Evolutionary conservation across 2,113 vertebrate genomes (phyloP).

Genomic region (Corythoichthys haematopterus): DNA sequence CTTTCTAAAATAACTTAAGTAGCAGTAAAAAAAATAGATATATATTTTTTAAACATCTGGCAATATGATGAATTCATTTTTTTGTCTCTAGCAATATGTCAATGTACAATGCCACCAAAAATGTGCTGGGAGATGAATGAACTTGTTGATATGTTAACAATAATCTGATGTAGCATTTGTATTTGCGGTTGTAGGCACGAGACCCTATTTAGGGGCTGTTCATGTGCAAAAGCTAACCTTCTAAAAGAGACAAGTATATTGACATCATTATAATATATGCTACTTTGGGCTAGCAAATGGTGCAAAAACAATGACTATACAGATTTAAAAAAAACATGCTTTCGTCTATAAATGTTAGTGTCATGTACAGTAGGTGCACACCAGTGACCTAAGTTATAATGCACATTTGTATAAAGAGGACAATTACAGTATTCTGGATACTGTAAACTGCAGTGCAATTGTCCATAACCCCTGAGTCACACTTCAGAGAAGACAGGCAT

Average conservation of each 20-base stretch:
- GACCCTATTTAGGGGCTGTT: slow-evolving; percentile 43
- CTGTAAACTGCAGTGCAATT: slow-evolving; percentile 73
- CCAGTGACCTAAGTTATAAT: slow-evolving; percentile 78
- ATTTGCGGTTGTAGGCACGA: slow-evolving; percentile 62
- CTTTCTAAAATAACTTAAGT: slow-evolving; percentile 45
- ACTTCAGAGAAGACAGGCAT: slow-evolving; percentile 82
- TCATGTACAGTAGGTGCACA: slow-evolving; percentile 72
- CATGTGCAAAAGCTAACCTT: slow-evolving; percentile 36
- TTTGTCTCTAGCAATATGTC: slow-evolving; percentile 34
- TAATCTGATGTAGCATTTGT: slow-evolving; percentile 48
- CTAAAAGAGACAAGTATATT: slow-evolving; percentile 35
- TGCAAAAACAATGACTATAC: slow-evolving; percentile 63
- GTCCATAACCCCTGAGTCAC: slow-evolving; percentile 94
- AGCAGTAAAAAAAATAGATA: slow-evolving; percentile 49
- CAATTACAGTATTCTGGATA: slow-evolving; percentile 79
- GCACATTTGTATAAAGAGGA: slow-evolving; percentile 75
- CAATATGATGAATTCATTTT: slow-evolving; percentile 34
- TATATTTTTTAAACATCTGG: slow-evolving; percentile 40
- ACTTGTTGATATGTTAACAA: slow-evolving; percentile 36
- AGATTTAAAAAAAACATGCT: slow-evolving; percentile 52
- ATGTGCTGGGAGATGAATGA: slow-evolving; percentile 39
- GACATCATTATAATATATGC: slow-evolving; percentile 60
- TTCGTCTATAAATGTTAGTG: slow-evolving; percentile 77
- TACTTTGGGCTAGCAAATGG: slow-evolving; percentile 67
- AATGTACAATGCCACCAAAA: slow-evolving; percentile 43